Conservation (phyloP, 2,797 vertebrate genomes). For the Amniataba percoides region DNA sequence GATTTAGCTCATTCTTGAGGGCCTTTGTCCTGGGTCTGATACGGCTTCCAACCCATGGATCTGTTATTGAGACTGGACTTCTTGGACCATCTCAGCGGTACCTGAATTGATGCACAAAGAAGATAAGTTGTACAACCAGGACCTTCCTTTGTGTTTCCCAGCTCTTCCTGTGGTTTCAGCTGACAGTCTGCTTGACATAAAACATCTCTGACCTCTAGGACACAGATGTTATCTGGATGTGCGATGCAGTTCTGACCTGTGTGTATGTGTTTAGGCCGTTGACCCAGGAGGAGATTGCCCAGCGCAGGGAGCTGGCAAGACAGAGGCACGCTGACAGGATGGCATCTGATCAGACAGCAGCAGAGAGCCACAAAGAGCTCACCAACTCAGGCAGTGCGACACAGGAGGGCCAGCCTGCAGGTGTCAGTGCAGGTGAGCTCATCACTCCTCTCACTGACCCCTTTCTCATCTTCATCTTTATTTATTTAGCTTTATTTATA, state of each 20-base stretch:
- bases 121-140: background rate
- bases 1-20: background rate
- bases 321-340: slow-evolving; percentile 90
- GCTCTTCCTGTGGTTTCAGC: background rate
- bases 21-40: background rate
- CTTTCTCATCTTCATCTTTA: background rate
- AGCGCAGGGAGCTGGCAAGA: slow-evolving; percentile 88
- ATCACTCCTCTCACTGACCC: background rate
- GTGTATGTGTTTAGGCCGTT: slow-evolving; percentile 82
- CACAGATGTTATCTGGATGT: background rate
- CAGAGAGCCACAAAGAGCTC: slow-evolving; percentile 62
- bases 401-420: slow-evolving; percentile 51
- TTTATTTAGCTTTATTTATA: no score
- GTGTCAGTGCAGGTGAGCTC: slow-evolving; percentile 54
- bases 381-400: slow-evolving; percentile 30
- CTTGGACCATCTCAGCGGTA: background rate
- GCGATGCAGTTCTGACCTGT: background rate
- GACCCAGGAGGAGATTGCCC: slow-evolving; percentile 91
- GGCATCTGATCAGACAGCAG: slow-evolving; percentile 77
- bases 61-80: background rate
- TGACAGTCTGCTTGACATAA: background rate
- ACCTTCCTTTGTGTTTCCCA: background rate
- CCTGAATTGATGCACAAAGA: background rate
- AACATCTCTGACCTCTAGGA: background rate
- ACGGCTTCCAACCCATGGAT: background rate